phyloP scores from a whole-genome alignment of 2,113 vertebrate genomes.

The Chaenocephalus aceratus region DNA sequence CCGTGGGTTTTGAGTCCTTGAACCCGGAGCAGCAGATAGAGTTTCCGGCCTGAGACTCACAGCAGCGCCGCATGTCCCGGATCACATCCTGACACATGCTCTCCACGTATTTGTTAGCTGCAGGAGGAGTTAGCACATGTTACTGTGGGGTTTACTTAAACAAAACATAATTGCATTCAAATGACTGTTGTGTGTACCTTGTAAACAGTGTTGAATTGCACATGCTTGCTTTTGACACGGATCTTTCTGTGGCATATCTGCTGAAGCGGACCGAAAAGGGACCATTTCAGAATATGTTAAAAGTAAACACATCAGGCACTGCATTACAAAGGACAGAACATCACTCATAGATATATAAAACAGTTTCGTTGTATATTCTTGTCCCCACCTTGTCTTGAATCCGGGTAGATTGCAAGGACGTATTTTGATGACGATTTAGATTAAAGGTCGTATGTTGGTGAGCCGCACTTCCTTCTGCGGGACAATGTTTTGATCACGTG shows the following conservation, averaged over 20 bases:
- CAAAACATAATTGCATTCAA: neutral
- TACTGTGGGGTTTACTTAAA: neutral
- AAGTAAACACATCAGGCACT: neutral
- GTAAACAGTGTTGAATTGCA: constrained; percentile 77
- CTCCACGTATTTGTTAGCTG: constrained; percentile 77
- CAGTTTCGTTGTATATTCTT: too few species aligned
- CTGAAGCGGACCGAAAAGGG: constrained; percentile 33
- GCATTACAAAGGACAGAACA: neutral
- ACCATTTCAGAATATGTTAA: neutral
- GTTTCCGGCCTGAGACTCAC: constrained; percentile 30
- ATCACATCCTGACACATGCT: constrained; percentile 74
- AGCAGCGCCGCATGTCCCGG: constrained; percentile 74
- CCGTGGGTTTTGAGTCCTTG: constrained; percentile 45
- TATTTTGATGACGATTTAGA: neutral
- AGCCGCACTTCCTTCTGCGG: constrained; percentile 6
- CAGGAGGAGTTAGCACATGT: neutral
- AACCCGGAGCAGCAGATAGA: constrained; percentile 80
- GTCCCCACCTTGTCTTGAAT: constrained; percentile 7
- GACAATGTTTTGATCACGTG: constrained; percentile 60
- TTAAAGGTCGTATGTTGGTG: constrained; percentile 3
- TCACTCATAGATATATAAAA: constrained; percentile 2
- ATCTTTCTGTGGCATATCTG: constrained; percentile 73
- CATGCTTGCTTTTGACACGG: constrained; percentile 80
- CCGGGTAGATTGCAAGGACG: neutral
- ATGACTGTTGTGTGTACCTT: constrained; percentile 53